Evolutionary conservation across 2,797 vertebrate species (phyloP).

Genomic region (Sebastes taczanowskii): DNA sequence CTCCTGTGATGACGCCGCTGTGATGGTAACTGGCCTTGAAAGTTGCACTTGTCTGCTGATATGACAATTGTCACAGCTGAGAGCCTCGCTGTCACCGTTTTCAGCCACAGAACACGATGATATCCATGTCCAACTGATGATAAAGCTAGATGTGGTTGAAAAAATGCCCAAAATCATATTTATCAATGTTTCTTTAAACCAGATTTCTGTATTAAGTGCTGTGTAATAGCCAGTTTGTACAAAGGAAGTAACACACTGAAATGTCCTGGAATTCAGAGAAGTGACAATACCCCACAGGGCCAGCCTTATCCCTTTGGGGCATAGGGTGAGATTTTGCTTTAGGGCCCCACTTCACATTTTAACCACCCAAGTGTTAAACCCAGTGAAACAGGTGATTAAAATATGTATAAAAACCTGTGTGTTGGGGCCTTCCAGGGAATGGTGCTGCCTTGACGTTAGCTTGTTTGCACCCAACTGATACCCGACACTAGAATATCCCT

Average conservation of each 20-base stretch:
- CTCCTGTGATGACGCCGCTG: slow-evolving; percentile 14
- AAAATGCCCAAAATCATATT: neutral
- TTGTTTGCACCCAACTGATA: neutral
- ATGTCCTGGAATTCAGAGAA: neutral
- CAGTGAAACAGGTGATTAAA: neutral
- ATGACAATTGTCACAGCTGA: neutral
- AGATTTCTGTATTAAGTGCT: neutral
- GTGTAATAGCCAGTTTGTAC: neutral
- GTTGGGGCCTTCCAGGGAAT: neutral
- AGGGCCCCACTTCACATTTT: neutral
- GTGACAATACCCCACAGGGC: neutral
- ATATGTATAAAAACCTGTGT: neutral
- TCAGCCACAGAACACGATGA: neutral
- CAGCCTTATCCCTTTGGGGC: neutral
- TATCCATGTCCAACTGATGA: neutral
- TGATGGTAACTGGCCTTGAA: slow-evolving; percentile 27
- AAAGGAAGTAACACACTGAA: neutral
- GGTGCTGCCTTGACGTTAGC: neutral
- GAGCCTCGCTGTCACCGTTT: neutral
- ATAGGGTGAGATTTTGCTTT: neutral
- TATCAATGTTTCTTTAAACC: neutral
- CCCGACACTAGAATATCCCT: neutral
- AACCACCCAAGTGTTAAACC: too few species aligned
- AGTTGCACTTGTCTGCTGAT: slow-evolving; percentile 29
- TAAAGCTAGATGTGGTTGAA: neutral